Base-by-base conservation (phyloP, 2,113 vertebrate species). In the Bombycilla garrulus region DNA sequence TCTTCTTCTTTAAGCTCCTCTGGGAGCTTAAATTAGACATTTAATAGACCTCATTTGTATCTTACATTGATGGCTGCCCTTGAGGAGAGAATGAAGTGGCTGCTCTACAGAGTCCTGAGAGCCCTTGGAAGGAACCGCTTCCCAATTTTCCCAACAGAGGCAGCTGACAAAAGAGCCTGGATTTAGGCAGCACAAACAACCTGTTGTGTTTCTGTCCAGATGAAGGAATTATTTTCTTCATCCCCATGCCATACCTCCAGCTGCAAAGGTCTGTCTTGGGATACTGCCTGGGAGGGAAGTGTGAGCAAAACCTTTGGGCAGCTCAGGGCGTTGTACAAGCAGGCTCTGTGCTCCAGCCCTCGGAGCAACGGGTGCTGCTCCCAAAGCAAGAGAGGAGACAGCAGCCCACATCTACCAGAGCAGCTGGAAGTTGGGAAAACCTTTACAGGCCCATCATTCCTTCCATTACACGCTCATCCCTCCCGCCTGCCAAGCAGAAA, bases 11-110 rank as follows among this genome's bases (percentile, higher is more conserved):
- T 73, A 86, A 92, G 56, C 76, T 93, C 80, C 65, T 88, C 48
- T 64, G 86, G 51, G 87, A 94, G 18, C 77, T 95, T 96, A 90
- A 95, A 92, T 94, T 93, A 94, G 87, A 58, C 12, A 14, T 31
- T 33, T 91, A 91, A 88, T 74, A 78, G 65, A 85, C 80, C 77
- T 88, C 40, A 72, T 90, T 94, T 93, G 69, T 95, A 90, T 88
- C 80, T 94, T 61, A 84, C 36, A 26, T 29, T 57, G 78, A 74
- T 85, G 91, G 20, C 91, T 93, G 69, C 51, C 17, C 53, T 90
- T 2, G 0, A 92, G 40, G 35, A 85, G 35, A 44, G 66, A 84
- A 57, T 7, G 1, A 94, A 81, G 72, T 35, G 74, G 67, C 51
- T 86, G 54, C 77, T 83, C 61, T 61, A 19, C 70, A 87, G 73